Conservation (phyloP, 2,888 invertebrate genomes). For the Chromoteleia sp. region DNA sequence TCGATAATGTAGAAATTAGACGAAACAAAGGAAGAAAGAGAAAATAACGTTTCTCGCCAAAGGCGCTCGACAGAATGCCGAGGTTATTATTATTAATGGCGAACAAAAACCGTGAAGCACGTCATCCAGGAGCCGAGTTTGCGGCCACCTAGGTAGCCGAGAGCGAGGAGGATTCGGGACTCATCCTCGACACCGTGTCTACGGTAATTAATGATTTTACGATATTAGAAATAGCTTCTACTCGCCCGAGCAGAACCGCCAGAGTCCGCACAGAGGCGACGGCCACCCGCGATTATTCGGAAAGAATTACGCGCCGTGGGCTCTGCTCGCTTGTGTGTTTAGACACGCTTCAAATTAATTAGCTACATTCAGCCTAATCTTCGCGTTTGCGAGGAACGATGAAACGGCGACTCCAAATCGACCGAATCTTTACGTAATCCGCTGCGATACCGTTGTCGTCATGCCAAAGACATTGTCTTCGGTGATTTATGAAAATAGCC, state of each 20-base stretch:
- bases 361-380: conserved; percentile 69
- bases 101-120: conserved; percentile 80
- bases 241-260: conserved; percentile 73
- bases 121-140: conserved; percentile 77
- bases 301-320: conserved; percentile 68
- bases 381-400: conserved; percentile 44
- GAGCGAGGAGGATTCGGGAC: conserved; percentile 71
- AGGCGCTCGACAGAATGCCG: conserved; percentile 71
- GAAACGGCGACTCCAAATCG: conserved; percentile 17
- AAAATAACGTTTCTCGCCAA: conserved; percentile 64
- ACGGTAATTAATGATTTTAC: conserved; percentile 82
- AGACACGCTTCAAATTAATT: conserved; percentile 72
- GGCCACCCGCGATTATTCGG: conserved; percentile 72
- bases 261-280: conserved; percentile 69
- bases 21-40: conserved; percentile 64
- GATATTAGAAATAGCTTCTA: conserved; percentile 80
- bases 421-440: conserved; percentile 65
- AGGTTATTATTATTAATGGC: conserved; percentile 79
- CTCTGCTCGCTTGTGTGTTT: conserved; percentile 61
- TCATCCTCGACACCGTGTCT: conserved; percentile 75
- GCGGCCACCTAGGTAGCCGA: conserved; percentile 81
- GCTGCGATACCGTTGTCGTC: conserved; percentile 26
- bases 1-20: conserved; percentile 56
- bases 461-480: conserved; percentile 57
- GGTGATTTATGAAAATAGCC: conserved; percentile 69